Conservation (phyloP, 1,140 invertebrate genomes). For the Lineus longissimus region DNA sequence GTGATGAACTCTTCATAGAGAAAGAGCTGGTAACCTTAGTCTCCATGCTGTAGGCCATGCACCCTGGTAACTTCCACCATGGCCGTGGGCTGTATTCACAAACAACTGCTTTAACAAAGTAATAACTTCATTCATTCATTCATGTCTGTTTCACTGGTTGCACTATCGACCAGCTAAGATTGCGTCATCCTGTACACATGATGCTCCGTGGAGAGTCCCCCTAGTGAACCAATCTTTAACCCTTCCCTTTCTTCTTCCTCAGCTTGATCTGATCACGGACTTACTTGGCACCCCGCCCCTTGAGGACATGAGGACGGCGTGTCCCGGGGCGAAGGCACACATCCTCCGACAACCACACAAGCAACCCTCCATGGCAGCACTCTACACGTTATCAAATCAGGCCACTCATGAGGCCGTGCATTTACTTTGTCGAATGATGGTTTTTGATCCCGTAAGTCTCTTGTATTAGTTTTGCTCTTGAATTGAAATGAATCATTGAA, state of each 20-base stretch:
- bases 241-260: conserved; percentile 38
- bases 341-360: conserved; percentile 86
- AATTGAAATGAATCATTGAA: not conserved
- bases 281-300: conserved; percentile 87
- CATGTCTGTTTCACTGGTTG: too few species aligned
- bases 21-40: too few species aligned
- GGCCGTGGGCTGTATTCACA: too few species aligned
- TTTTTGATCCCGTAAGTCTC: conserved; percentile 88
- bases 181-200: too few species aligned
- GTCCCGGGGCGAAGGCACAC: conserved; percentile 90
- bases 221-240: too few species aligned
- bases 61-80: too few species aligned
- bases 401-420: conserved; percentile 97
- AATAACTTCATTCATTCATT: too few species aligned
- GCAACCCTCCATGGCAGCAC: conserved; percentile 78
- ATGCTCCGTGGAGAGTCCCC: too few species aligned
- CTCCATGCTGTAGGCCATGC: too few species aligned
- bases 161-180: too few species aligned
- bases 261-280: conserved; percentile 95
- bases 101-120: too few species aligned
- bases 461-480: not conserved
- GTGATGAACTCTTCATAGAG: too few species aligned
- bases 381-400: conserved; percentile 87
- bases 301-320: conserved; percentile 94
- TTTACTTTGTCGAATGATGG: conserved; percentile 94